Conservation (phyloP, 1,140 invertebrate genomes). For the Brachionus calyciflorus region DNA sequence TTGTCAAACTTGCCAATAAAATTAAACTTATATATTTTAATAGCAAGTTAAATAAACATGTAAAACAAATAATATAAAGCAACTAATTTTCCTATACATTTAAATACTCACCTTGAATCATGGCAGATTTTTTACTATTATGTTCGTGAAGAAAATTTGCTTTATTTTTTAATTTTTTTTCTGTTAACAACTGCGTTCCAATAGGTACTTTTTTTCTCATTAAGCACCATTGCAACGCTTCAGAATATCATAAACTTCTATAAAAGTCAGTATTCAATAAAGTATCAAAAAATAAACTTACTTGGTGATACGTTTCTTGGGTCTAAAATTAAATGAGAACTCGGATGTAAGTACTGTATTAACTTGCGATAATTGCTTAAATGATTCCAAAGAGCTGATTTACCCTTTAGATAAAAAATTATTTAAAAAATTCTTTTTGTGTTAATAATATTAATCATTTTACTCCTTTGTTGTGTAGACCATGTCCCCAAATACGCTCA, state of each 20-base stretch:
- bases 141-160: not conserved
- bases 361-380: conserved; percentile 45
- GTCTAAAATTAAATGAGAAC: not conserved
- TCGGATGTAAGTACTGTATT: conserved; percentile 15
- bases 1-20: too few relatives aligned
- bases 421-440: conserved; percentile 29
- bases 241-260: too few relatives aligned
- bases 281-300: not conserved
- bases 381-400: conserved; percentile 49
- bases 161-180: not conserved
- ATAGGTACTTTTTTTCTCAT: conserved; percentile 41
- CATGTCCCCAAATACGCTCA: conserved; percentile 96
- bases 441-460: not conserved
- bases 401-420: conserved; percentile 27
- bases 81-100: not conserved
- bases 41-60: conserved; percentile 7
- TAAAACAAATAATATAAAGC: not conserved
- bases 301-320: not conserved
- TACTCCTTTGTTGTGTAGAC: conserved; percentile 84
- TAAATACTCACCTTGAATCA: not conserved
- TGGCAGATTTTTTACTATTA: not conserved
- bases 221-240: conserved; percentile 41
- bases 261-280: too few relatives aligned
- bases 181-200: not conserved
- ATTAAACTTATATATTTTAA: too few relatives aligned